Evolutionary conservation across 2,113 vertebrate species (phyloP).

Genomic region (Heterocephalus glaber): DNA sequence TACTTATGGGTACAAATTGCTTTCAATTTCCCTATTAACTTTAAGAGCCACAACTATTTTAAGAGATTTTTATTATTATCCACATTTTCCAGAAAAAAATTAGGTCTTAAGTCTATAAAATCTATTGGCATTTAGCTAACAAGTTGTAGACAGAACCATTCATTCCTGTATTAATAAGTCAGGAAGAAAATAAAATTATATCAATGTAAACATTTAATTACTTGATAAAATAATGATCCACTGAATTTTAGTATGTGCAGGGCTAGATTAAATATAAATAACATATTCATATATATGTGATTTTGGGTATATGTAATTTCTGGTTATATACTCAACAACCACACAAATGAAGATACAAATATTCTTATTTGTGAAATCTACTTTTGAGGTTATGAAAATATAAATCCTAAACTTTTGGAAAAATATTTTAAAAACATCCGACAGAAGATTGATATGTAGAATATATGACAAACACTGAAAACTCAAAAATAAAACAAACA

Average conservation of each 20-base stretch:
- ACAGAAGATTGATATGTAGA: neutral
- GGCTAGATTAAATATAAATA: neutral
- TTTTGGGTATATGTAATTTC: neutral
- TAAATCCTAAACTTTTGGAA: neutral
- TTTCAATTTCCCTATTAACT: neutral
- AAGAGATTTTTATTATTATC: neutral
- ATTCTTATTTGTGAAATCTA: neutral
- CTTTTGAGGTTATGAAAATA: neutral
- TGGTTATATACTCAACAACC: neutral
- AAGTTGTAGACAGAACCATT: neutral
- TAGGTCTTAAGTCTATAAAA: neutral
- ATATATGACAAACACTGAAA: neutral
- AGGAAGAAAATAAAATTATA: neutral
- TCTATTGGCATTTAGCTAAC: neutral
- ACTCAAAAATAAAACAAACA: neutral
- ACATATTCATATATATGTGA: neutral
- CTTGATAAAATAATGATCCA: neutral
- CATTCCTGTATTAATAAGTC: neutral
- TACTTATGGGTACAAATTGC: constrained; percentile 22
- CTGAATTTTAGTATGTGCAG: neutral
- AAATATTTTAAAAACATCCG: neutral
- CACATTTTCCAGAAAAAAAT: neutral
- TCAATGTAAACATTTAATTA: neutral
- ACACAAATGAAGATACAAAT: neutral
- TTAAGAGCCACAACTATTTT: neutral